Conservation (phyloP, 2,888 invertebrate species). For the Sceliomorpha sp. region DNA sequence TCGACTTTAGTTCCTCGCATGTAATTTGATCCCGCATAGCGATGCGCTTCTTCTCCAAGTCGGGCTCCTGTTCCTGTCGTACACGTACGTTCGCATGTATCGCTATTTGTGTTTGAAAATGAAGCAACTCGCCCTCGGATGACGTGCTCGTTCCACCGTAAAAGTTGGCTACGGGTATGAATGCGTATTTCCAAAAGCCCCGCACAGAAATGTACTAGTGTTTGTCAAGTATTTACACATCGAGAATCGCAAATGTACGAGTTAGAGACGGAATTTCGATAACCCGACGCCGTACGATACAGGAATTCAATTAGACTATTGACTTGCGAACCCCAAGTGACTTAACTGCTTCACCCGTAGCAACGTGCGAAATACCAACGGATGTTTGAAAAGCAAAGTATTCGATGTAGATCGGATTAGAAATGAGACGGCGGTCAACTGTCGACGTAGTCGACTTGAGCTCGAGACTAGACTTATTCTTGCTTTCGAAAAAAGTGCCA, state of each 20-base stretch:
- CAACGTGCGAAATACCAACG: conserved; percentile 56
- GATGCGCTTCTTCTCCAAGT: conserved; percentile 30
- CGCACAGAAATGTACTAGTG: conserved; percentile 1
- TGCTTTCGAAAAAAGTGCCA: conserved; percentile 1
- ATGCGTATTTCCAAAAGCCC: too few species aligned
- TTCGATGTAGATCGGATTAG: conserved; percentile 63
- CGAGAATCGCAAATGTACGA: conserved; percentile 46
- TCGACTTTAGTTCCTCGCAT: conserved; percentile 1
- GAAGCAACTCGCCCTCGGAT: too few species aligned
- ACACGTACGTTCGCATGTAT: conserved; percentile 13
- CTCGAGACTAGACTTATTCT: conserved; percentile 1
- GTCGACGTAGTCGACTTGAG: too few species aligned
- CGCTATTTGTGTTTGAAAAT: background rate
- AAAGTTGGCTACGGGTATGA: too few species aligned
- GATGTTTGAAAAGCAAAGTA: conserved; percentile 62
- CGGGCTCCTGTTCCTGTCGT: conserved; percentile 19
- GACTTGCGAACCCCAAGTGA: conserved; percentile 57
- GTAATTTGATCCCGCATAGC: conserved; percentile 31
- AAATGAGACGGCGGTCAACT: too few species aligned
- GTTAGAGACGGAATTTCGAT: conserved; percentile 39
- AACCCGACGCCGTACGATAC: conserved; percentile 37
- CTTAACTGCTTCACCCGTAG: conserved; percentile 59
- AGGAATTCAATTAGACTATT: conserved; percentile 55
- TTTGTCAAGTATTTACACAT: conserved; percentile 49
- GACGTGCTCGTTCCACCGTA: background rate